Conservation (phyloP, 2,113 vertebrate species). For the Rhinoderma darwinii region DNA sequence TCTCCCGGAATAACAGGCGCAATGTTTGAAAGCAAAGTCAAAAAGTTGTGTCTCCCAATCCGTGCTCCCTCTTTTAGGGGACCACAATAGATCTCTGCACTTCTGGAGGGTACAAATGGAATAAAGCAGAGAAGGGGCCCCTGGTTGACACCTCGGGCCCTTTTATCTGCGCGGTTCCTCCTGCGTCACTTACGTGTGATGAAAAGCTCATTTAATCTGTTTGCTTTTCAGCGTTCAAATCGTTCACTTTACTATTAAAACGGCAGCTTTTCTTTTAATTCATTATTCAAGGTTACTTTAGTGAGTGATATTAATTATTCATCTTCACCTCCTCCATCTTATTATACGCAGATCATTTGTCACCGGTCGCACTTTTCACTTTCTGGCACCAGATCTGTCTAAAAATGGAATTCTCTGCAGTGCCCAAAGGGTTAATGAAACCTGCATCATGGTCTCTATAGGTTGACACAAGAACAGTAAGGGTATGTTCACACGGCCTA, state of each 20-base stretch:
- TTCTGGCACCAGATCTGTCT: background rate
- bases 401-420: background rate
- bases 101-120: background rate
- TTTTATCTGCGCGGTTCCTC: background rate
- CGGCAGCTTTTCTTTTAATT: constrained; percentile 49
- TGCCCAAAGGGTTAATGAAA: background rate
- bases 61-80: background rate
- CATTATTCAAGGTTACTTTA: constrained; percentile 50
- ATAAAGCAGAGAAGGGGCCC: too few species aligned
- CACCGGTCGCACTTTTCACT: background rate
- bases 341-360: constrained; percentile 18
- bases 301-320: constrained; percentile 31
- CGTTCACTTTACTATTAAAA: constrained; percentile 21
- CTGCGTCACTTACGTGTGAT: constrained; percentile 2
- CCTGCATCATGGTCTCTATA: background rate
- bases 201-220: constrained; percentile 45
- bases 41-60: background rate
- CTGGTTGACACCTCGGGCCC: background rate
- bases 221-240: constrained; percentile 51
- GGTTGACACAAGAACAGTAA: too few species aligned
- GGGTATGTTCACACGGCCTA: too few species aligned
- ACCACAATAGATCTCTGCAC: background rate
- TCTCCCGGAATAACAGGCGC: background rate
- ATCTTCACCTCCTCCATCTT: constrained; percentile 11
- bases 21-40: background rate